Evolutionary conservation across 2,888 invertebrate species (phyloP).

Genomic region (Galeopsomyia nigrocyanea): DNA sequence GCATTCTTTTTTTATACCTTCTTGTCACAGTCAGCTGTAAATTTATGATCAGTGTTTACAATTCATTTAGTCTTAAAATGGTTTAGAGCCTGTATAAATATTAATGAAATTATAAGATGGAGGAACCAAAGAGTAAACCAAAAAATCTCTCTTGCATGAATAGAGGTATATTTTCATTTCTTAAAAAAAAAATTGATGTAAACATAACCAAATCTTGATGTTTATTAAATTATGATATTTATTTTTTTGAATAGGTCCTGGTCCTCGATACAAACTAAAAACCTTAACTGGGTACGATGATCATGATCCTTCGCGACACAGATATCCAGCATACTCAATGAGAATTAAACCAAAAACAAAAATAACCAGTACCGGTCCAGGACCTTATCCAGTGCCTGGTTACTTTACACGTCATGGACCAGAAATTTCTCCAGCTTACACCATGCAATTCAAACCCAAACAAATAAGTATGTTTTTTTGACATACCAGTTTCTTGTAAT

Average conservation of each 20-base stretch:
- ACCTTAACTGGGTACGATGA: slow-evolving; percentile 73
- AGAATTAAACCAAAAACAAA: slow-evolving; percentile 64
- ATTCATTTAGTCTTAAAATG: slow-evolving; percentile 19
- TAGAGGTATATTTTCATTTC: slow-evolving; percentile 49
- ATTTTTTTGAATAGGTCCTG: slow-evolving; percentile 72
- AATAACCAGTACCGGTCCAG: slow-evolving; percentile 64
- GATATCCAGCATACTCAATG: slow-evolving; percentile 77
- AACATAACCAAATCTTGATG: slow-evolving; percentile 22
- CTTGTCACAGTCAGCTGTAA: slow-evolving; percentile 35
- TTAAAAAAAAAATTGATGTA: not conserved
- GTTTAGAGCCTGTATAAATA: slow-evolving; percentile 5
- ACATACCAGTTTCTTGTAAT: not conserved
- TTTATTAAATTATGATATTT: slow-evolving; percentile 7
- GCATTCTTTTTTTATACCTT: slow-evolving; percentile 29
- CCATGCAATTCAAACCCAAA: slow-evolving; percentile 67
- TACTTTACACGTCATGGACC: slow-evolving; percentile 70
- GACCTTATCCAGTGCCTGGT: slow-evolving; percentile 70
- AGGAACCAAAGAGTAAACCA: slow-evolving; percentile 47
- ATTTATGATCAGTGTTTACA: slow-evolving; percentile 19
- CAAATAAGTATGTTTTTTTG: slow-evolving; percentile 21
- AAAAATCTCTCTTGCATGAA: slow-evolving; percentile 49
- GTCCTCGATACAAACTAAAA: slow-evolving; percentile 77
- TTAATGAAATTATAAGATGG: slow-evolving; percentile 37
- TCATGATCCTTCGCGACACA: slow-evolving; percentile 76
- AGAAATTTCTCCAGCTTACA: slow-evolving; percentile 72